Percentiles rank a stretch among this genome's conserved stretches.
phyloP scores from a whole-genome alignment of 2,113 vertebrate species.

The Cottus gobio region DNA sequence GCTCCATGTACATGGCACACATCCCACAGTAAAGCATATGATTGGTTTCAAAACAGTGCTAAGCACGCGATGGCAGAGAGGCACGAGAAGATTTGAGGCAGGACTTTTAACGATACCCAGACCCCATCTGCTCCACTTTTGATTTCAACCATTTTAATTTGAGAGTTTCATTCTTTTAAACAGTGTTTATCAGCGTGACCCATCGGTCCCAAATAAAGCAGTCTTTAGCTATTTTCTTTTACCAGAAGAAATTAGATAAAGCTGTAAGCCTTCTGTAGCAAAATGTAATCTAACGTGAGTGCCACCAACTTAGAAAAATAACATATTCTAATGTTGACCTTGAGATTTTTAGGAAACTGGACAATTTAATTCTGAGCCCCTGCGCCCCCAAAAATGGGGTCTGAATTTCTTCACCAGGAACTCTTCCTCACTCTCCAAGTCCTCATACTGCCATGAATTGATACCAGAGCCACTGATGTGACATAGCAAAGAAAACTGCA shows the following conservation, averaged over 20 bases:
- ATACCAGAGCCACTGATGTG: too few relatives aligned
- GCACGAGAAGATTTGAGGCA: slow-evolving; percentile 25
- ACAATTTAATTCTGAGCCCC: too few relatives aligned
- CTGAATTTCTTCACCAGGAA: too few relatives aligned
- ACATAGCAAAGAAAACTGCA: too few relatives aligned
- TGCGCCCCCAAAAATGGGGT: too few relatives aligned
- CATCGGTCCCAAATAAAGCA: slow-evolving; percentile 37
- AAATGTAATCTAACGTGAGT: neutral
- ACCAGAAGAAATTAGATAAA: neutral
- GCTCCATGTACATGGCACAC: slow-evolving; percentile 13
- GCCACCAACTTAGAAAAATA: neutral
- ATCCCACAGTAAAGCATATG: slow-evolving; percentile 25
- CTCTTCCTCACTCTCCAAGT: too few relatives aligned
- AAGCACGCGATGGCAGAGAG: slow-evolving; percentile 32
- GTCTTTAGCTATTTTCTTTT: neutral
- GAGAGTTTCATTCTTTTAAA: slow-evolving; percentile 39
- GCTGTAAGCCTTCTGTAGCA: neutral
- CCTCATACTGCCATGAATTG: too few relatives aligned
- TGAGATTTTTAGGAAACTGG: neutral
- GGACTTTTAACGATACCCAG: slow-evolving; percentile 32
- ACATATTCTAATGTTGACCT: neutral
- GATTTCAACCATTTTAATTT: slow-evolving; percentile 44
- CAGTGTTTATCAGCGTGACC: neutral
- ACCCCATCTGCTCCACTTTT: slow-evolving; percentile 46
- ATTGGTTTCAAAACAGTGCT: slow-evolving; percentile 48